Evolutionary conservation across 2,888 invertebrate genomes (phyloP).

Genomic region (Tetranychus truncatus): DNA sequence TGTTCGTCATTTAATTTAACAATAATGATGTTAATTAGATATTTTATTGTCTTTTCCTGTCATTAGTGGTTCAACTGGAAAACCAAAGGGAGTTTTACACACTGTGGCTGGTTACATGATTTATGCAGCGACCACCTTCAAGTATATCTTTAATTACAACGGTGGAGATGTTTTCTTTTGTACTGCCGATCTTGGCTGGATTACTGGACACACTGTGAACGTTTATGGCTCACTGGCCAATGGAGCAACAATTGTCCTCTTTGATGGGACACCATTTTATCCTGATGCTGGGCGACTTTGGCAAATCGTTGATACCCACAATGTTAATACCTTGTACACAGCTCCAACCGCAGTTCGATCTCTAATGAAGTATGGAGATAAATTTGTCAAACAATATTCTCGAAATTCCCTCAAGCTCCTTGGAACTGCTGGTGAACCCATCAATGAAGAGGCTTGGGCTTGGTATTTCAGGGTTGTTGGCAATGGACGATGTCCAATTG

Average conservation of each 20-base stretch:
- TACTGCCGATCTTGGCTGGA: constrained; percentile 73
- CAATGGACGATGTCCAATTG: constrained; percentile 49
- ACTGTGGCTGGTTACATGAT: constrained; percentile 84
- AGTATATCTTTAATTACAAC: constrained; percentile 69
- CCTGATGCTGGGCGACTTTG: constrained; percentile 85
- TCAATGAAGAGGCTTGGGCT: constrained; percentile 92
- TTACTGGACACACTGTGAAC: constrained; percentile 76
- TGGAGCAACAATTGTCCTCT: constrained; percentile 79
- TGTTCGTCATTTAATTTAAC: no score
- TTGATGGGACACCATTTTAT: constrained; percentile 90
- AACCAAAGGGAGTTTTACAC: constrained; percentile 92
- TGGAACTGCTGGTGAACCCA: constrained; percentile 96
- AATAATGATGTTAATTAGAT: not conserved
- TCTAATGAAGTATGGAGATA: constrained; percentile 83
- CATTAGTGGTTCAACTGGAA: constrained; percentile 70
- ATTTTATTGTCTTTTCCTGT: not conserved
- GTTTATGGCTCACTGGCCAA: constrained; percentile 88
- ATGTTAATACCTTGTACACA: constrained; percentile 88
- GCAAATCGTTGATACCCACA: constrained; percentile 77
- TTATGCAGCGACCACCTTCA: constrained; percentile 80
- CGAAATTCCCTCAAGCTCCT: constrained; percentile 52
- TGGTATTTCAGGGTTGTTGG: constrained; percentile 59
- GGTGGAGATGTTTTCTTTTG: constrained; percentile 49
- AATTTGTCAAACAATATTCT: constrained; percentile 54
- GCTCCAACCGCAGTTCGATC: constrained; percentile 93